A percentile compares a stretch with the other conserved stretches of the same genome.
phyloP scores from a whole-genome alignment of 1,140 invertebrate species.

The Oppia nitens region DNA sequence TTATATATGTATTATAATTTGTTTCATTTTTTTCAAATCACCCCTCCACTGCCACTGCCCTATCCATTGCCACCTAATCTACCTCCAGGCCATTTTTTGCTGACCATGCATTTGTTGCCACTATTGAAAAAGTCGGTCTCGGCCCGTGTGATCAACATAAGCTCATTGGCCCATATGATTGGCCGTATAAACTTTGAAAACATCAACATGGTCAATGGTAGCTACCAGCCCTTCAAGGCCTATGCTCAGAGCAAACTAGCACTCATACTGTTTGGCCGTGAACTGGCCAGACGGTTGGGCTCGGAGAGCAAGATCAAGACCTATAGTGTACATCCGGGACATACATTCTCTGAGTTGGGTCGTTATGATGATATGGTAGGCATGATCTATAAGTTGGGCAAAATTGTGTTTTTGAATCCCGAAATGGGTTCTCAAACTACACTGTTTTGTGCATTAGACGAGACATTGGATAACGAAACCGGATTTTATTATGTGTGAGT shows the following conservation, averaged over 20 bases:
- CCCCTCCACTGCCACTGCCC: no score
- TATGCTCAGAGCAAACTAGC: conserved; percentile 76
- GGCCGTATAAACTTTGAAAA: conserved; percentile 10
- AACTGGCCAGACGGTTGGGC: conserved; percentile 55
- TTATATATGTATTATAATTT: no score
- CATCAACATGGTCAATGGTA: conserved; percentile 9
- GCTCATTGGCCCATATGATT: neutral
- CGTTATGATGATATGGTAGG: conserved; percentile 13
- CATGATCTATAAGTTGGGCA: conserved; percentile 16
- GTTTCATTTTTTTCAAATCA: no score
- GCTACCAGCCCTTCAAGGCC: conserved; percentile 29
- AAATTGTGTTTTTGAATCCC: conserved; percentile 43
- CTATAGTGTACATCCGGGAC: conserved; percentile 27
- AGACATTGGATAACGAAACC: neutral
- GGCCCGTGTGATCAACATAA: conserved; percentile 5
- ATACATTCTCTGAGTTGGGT: conserved; percentile 25
- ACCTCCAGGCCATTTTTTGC: conserved; percentile 33
- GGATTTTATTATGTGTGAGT: conserved; percentile 10
- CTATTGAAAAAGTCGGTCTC: conserved; percentile 30
- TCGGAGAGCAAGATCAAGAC: conserved; percentile 26
- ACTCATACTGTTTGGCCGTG: conserved; percentile 66
- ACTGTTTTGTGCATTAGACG: conserved; percentile 46
- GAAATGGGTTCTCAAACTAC: conserved; percentile 52
- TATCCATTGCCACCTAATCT: no score
- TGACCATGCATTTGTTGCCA: conserved; percentile 58